Evolutionary conservation across 2,113 vertebrate genomes (phyloP).

Genomic region (Strix aluco): DNA sequence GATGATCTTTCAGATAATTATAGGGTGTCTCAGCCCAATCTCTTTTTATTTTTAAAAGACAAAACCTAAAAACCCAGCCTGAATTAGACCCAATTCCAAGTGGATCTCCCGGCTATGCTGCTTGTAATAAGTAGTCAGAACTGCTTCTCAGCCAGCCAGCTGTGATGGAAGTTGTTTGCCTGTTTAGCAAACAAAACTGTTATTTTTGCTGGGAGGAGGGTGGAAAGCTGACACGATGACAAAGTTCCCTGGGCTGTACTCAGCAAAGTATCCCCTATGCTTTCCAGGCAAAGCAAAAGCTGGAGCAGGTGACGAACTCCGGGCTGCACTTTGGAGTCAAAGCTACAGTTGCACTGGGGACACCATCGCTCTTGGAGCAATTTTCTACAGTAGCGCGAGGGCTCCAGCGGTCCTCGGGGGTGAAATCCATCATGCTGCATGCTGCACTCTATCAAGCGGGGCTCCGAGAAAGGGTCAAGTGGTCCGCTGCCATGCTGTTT

Average conservation of each 20-base stretch:
- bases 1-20: not conserved
- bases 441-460: conserved; percentile 71
- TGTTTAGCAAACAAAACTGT: not conserved
- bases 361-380: conserved; percentile 49
- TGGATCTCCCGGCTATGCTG: rapidly evolving
- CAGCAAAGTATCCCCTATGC: not conserved
- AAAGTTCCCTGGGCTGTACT: not conserved
- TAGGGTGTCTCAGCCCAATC: not conserved
- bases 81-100: not conserved
- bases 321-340: conserved; percentile 28
- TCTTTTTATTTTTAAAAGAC: not conserved
- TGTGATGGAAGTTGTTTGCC: not conserved
- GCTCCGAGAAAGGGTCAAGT: conserved; percentile 78
- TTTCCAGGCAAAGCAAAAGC: not conserved
- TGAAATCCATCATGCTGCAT: conserved; percentile 78
- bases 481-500: conserved; percentile 73
- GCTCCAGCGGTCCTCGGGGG: conserved; percentile 76
- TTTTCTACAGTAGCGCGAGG: conserved; percentile 57
- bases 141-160: not conserved
- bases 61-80: not conserved
- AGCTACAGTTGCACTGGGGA: conserved; percentile 29
- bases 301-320: not conserved
- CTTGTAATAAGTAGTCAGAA: not conserved
- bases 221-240: not conserved
- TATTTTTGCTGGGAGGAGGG: not conserved